A percentile compares a stretch with the other conserved stretches of the same genome.
phyloP scores from a whole-genome alignment of 2,113 vertebrate genomes.

The Cyprinodon brontotheroides region DNA sequence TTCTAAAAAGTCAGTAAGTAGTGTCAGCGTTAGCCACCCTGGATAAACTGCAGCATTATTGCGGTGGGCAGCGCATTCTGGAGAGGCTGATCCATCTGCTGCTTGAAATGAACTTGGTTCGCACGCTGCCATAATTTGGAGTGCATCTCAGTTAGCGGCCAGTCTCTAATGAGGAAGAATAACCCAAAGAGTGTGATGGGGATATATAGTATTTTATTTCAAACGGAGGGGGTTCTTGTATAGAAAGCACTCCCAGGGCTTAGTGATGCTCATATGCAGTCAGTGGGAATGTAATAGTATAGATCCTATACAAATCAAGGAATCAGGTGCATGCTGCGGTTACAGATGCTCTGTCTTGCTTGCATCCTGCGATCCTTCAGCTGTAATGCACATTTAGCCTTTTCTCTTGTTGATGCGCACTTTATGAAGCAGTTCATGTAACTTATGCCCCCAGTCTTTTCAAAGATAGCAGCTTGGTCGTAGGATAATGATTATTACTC shows the following conservation, averaged over 20 bases:
- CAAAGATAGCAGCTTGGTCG: background rate
- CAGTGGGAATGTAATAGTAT: background rate
- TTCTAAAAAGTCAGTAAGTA: conserved; percentile 41
- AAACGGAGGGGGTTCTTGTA: conserved; percentile 15
- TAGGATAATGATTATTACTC: background rate
- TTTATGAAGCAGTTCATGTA: background rate
- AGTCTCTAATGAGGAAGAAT: background rate
- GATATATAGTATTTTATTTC: background rate
- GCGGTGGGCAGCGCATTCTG: conserved; percentile 54
- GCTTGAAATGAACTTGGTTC: conserved; percentile 49
- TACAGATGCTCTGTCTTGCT: background rate
- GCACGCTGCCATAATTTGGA: conserved; percentile 13
- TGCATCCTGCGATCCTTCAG: conserved; percentile 3
- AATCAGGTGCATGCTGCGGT: conserved; percentile 6
- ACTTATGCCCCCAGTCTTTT: background rate
- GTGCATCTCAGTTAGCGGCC: background rate
- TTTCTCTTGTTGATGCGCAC: background rate
- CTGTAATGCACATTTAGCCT: conserved; percentile 4
- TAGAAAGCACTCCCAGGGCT: background rate
- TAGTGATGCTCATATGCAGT: background rate
- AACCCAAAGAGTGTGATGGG: background rate
- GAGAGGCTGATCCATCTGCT: conserved; percentile 23
- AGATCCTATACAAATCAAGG: background rate
- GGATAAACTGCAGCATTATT: conserved; percentile 51
- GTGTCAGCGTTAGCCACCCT: conserved; percentile 22